Conservation (phyloP, 2,888 invertebrate genomes). For the Hydraecia micacea region DNA sequence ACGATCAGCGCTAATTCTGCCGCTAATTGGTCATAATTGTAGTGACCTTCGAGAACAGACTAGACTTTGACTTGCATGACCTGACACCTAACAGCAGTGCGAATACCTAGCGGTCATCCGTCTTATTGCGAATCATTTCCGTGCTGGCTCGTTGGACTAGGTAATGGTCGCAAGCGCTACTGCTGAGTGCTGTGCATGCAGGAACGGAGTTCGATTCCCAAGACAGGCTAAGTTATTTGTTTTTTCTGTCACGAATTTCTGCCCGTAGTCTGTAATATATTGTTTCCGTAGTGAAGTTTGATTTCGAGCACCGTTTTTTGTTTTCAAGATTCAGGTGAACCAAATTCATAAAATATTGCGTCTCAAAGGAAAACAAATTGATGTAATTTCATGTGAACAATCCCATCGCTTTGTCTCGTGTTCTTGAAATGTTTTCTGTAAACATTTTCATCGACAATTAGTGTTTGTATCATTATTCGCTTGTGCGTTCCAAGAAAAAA, state of each 20-base stretch:
- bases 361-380: constrained; percentile 1
- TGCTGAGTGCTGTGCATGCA: not conserved
- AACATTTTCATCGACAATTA: constrained; percentile 28
- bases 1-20: constrained; percentile 66
- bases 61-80: constrained; percentile 47
- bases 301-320: not conserved
- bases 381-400: constrained; percentile 31
- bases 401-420: not conserved
- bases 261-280: too few species aligned
- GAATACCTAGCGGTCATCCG: constrained; percentile 31
- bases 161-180: not conserved
- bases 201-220: not conserved
- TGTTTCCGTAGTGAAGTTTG: not conserved
- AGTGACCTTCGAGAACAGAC: constrained; percentile 68
- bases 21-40: constrained; percentile 74
- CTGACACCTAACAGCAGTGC: constrained; percentile 15
- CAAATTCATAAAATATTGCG: not conserved
- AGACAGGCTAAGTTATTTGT: not conserved
- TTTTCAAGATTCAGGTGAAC: not conserved
- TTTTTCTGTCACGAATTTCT: not conserved
- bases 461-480: constrained; percentile 6
- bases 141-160: not conserved
- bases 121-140: constrained; percentile 6
- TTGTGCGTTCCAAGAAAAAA: constrained; percentile 1
- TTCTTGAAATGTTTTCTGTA: constrained; percentile 32